Evolutionary conservation across 2,888 invertebrate species (phyloP).

Genomic region (Limenitis camilla): DNA sequence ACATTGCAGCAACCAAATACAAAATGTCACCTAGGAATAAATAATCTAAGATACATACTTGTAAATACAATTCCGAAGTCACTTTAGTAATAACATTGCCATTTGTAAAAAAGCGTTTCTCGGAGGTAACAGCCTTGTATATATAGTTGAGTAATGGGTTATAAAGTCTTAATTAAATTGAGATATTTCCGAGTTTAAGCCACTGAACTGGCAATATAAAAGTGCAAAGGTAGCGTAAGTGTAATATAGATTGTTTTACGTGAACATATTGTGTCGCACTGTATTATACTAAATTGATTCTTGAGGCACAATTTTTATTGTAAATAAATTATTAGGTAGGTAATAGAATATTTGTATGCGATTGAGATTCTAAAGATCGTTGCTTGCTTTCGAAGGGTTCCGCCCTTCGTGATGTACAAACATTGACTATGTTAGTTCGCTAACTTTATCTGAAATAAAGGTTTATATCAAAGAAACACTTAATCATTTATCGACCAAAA

Average conservation of each 20-base stretch:
- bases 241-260: conserved; percentile 65
- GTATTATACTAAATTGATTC: conserved; percentile 65
- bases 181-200: conserved; percentile 72
- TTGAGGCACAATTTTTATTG: conserved; percentile 71
- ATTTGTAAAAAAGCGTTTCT: conserved; percentile 32
- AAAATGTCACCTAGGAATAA: neutral
- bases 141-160: conserved; percentile 61
- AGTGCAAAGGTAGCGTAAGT: conserved; percentile 72
- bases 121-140: conserved; percentile 51
- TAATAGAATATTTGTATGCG: conserved; percentile 39
- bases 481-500: neutral
- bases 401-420: conserved; percentile 45
- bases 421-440: conserved; percentile 33
- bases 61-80: conserved; percentile 32
- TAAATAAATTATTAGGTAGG: conserved; percentile 65
- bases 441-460: conserved; percentile 19
- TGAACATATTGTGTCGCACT: conserved; percentile 70
- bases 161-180: conserved; percentile 70
- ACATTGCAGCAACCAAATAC: neutral
- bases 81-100: conserved; percentile 36
- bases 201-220: conserved; percentile 67
- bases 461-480: neutral
- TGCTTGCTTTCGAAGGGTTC: conserved; percentile 27
- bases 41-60: conserved; percentile 7
- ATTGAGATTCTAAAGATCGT: conserved; percentile 31